Percentiles rank a stretch among this genome's conserved stretches.
These are phyloP conservation scores for Cavia aperea DNA, from an alignment of 2,113 vertebrate genomes.

Conservation along the genomic window DNA sequence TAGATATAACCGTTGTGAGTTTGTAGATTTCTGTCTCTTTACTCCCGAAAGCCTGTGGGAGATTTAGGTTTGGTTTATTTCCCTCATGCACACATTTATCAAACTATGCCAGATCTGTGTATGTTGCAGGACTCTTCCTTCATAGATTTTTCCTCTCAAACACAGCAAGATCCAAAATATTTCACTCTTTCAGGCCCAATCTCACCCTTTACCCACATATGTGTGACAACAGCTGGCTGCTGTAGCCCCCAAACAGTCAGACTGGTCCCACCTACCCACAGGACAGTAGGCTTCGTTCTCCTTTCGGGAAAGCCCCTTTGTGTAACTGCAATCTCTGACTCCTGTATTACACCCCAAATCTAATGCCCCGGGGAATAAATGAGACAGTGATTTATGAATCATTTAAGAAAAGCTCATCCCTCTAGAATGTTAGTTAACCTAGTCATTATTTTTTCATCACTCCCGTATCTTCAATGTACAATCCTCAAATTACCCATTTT, in stretches of 20 bases:
- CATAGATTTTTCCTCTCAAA: background rate
- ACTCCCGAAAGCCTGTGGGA: background rate
- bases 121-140: background rate
- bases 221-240: background rate
- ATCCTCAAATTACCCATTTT: background rate
- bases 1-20: background rate
- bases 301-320: background rate
- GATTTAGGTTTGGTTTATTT: background rate
- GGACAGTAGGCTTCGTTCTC: background rate
- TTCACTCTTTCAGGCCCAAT: background rate
- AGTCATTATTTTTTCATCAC: background rate
- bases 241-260: background rate
- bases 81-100: background rate
- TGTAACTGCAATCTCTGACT: background rate
- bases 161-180: background rate
- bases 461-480: background rate
- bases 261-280: background rate
- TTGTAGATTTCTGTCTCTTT: background rate
- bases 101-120: background rate
- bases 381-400: background rate
- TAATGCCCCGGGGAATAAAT: background rate
- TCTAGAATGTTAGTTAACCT: background rate
- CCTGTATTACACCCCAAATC: background rate
- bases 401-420: background rate
- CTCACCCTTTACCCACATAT: background rate